Percentiles rank a stretch among this genome's conserved stretches.
Conservation (phyloP, 2,797 vertebrate genomes). For the Karalla daura region DNA sequence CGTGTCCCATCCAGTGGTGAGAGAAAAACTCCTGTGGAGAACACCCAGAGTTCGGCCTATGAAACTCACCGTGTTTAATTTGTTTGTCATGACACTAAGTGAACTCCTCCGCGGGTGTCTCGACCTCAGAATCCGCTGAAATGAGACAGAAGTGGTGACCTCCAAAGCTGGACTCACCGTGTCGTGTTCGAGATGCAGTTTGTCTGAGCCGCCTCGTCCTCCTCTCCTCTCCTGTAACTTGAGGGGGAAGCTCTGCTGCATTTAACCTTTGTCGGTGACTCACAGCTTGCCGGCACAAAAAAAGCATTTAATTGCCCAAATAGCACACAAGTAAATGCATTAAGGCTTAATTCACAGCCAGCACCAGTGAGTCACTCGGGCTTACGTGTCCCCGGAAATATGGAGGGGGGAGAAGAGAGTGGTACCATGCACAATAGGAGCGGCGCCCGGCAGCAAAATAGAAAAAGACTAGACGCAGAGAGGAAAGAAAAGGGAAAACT, state of each 20-base stretch:
- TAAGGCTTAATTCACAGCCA: slow-evolving; percentile 13
- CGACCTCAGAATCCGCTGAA: background rate
- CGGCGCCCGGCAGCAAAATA: background rate
- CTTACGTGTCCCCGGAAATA: slow-evolving; percentile 17
- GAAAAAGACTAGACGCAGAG: background rate
- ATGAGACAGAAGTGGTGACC: background rate
- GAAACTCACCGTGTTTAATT: background rate
- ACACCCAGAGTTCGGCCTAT: background rate
- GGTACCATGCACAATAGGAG: background rate
- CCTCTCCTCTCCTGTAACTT: background rate
- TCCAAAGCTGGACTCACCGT: background rate
- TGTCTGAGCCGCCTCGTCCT: background rate
- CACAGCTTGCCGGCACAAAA: background rate
- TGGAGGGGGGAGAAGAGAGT: background rate
- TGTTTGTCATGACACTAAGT: background rate
- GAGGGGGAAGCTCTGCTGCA: background rate
- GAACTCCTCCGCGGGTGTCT: background rate
- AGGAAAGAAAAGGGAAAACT: background rate
- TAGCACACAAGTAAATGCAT: background rate
- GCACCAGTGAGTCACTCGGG: slow-evolving; percentile 25
- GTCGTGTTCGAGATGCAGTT: background rate
- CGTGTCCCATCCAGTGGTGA: no score
- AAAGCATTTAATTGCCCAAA: background rate
- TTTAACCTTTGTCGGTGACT: slow-evolving; percentile 18
- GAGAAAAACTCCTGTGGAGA: no score